Percentiles rank a stretch among this genome's conserved stretches.
These are phyloP conservation scores for Limulus polyphemus DNA, from an alignment of 2,888 invertebrate genomes.

Conservation along the genomic window DNA sequence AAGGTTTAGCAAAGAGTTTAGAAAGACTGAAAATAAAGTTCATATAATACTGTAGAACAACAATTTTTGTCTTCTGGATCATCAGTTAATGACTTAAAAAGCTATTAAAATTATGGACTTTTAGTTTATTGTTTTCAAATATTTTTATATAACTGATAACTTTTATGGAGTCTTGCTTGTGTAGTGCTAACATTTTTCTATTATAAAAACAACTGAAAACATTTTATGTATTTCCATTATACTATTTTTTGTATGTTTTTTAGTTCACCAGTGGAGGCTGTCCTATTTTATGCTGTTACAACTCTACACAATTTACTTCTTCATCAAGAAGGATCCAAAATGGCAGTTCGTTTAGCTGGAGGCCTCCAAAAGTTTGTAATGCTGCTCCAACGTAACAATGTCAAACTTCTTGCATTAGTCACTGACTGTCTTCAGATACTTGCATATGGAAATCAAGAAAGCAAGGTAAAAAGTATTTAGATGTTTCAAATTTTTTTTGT, in stretches of 20 bases:
- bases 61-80: too few relatives aligned
- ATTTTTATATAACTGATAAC: too few relatives aligned
- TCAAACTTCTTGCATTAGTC: slow-evolving; percentile 95
- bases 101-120: too few relatives aligned
- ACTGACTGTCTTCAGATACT: slow-evolving; percentile 96
- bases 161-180: too few relatives aligned
- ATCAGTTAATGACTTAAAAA: too few relatives aligned
- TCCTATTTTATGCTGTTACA: slow-evolving; percentile 95
- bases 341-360: slow-evolving; percentile 89
- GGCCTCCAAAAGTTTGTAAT: slow-evolving; percentile 97
- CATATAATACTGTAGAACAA: too few relatives aligned
- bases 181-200: too few relatives aligned
- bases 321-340: slow-evolving; percentile 95
- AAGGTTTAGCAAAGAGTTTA: too few relatives aligned
- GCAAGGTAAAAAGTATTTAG: slow-evolving; percentile 47
- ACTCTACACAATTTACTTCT: slow-evolving; percentile 91
- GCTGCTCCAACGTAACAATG: slow-evolving; percentile 82
- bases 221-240: neutral
- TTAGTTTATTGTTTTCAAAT: too few relatives aligned
- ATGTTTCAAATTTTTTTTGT: too few relatives aligned
- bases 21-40: too few relatives aligned
- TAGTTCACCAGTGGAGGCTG: slow-evolving; percentile 87
- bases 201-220: too few relatives aligned
- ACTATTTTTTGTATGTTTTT: slow-evolving; percentile 4
- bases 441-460: slow-evolving; percentile 94